These are phyloP conservation scores for Drosophila demipolita DNA, from an alignment of 2,888 invertebrate species.

Conservation along the genomic window DNA sequence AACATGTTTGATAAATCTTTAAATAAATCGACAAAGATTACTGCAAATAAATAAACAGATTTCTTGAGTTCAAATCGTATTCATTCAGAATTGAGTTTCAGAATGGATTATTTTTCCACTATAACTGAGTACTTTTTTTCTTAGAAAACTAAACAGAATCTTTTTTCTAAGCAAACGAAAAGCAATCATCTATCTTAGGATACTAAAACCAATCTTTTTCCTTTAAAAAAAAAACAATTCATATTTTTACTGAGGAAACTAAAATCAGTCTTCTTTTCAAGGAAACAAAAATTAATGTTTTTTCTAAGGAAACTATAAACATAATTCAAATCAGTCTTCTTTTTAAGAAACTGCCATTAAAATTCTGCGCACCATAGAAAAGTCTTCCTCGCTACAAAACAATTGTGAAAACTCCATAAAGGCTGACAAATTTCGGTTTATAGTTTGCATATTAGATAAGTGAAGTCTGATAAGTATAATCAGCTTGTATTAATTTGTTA, in stretches of 20 bases:
- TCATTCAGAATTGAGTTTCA: neutral
- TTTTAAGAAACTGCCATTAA: neutral
- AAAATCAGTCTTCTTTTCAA: neutral
- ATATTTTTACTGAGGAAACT: neutral
- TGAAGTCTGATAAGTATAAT: neutral
- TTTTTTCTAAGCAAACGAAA: neutral
- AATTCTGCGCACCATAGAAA: neutral
- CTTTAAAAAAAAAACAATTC: neutral
- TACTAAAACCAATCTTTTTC: neutral
- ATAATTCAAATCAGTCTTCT: neutral
- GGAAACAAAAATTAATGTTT: neutral
- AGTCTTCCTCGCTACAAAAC: neutral
- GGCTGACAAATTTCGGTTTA: neutral
- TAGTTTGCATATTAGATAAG: neutral
- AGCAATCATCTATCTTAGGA: neutral
- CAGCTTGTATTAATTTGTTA: neutral
- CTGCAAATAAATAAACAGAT: constrained; percentile 3
- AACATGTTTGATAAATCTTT: neutral
- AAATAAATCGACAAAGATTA: neutral
- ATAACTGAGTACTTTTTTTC: neutral
- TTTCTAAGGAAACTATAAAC: neutral
- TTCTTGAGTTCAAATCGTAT: neutral
- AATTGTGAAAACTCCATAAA: too few relatives aligned
- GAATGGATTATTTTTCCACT: neutral
- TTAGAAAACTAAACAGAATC: neutral